A percentile compares a stretch with the other conserved stretches of the same genome.
Conservation (phyloP, 2,888 invertebrate species). For the Drosophila paracracens region DNA sequence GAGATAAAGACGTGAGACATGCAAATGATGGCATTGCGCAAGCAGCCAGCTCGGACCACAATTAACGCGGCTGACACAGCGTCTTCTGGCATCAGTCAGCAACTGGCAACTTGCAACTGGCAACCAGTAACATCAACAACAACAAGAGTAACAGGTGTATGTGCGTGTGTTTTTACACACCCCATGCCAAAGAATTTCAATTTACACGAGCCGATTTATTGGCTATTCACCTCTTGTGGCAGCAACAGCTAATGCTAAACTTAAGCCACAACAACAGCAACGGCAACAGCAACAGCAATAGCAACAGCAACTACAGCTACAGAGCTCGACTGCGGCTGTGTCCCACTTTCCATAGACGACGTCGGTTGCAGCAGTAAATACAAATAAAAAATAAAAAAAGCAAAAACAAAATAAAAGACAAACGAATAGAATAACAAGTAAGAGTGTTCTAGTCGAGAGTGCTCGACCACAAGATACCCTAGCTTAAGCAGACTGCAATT, state of each 20-base stretch:
- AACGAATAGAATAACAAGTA: constrained; percentile 33
- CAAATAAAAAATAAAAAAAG: constrained; percentile 16
- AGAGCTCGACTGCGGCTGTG: constrained; percentile 53
- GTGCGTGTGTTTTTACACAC: constrained; percentile 39
- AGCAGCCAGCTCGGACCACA: constrained; percentile 53
- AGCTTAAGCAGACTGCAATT: background rate
- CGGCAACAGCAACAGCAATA: background rate
- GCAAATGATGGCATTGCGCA: constrained; percentile 72
- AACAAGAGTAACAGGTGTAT: constrained; percentile 63
- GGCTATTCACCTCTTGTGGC: constrained; percentile 84
- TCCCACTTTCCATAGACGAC: constrained; percentile 76
- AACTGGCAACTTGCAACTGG: background rate
- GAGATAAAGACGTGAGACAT: constrained; percentile 32
- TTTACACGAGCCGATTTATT: constrained; percentile 82
- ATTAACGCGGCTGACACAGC: constrained; percentile 47
- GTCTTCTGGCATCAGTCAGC: constrained; percentile 27
- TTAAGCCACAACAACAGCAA: constrained; percentile 22
- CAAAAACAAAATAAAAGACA: constrained; percentile 17
- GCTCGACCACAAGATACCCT: background rate
- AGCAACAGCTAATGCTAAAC: constrained; percentile 18
- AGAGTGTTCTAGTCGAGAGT: background rate
- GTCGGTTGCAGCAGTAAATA: constrained; percentile 54
- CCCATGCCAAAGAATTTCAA: constrained; percentile 74
- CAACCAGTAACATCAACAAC: constrained; percentile 11
- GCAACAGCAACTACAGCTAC: constrained; percentile 6